A percentile compares a stretch with the other conserved stretches of the same genome.
phyloP scores from a whole-genome alignment of 2,113 vertebrate genomes.

The Oxyura jamaicensis region DNA sequence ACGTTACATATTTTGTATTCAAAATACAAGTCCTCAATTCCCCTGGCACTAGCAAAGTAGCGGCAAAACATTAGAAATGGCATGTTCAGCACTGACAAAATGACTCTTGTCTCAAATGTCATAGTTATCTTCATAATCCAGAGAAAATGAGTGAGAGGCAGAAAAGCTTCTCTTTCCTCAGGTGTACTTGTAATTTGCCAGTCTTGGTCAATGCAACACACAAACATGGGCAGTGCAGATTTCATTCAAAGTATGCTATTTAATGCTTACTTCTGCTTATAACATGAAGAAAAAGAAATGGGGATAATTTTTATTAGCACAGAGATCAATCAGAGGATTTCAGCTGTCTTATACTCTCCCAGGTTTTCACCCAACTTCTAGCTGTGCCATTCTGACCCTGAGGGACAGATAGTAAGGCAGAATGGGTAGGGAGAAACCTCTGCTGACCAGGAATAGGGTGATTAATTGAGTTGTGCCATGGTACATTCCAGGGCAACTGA shows the following conservation, averaged over 20 bases:
- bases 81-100: not conserved
- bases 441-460: not conserved
- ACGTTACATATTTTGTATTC: too few relatives aligned
- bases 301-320: not conserved
- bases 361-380: not conserved
- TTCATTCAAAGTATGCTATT: not conserved
- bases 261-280: not conserved
- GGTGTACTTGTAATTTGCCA: not conserved
- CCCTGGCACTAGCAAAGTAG: not conserved
- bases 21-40: not conserved
- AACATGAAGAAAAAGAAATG: not conserved
- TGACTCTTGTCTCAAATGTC: not conserved
- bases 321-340: not conserved
- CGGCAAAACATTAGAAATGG: not conserved
- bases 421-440: not conserved
- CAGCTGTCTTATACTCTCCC: not conserved
- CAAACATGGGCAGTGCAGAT: not conserved
- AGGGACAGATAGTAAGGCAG: not conserved
- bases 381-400: not conserved
- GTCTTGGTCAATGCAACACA: not conserved
- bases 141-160: not conserved
- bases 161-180: not conserved
- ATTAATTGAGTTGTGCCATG: not conserved
- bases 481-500: not conserved
- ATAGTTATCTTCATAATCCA: not conserved